These are phyloP conservation scores for Psilopsiagon aurifrons DNA, from an alignment of 2,113 vertebrate species.

Conservation along the genomic window DNA sequence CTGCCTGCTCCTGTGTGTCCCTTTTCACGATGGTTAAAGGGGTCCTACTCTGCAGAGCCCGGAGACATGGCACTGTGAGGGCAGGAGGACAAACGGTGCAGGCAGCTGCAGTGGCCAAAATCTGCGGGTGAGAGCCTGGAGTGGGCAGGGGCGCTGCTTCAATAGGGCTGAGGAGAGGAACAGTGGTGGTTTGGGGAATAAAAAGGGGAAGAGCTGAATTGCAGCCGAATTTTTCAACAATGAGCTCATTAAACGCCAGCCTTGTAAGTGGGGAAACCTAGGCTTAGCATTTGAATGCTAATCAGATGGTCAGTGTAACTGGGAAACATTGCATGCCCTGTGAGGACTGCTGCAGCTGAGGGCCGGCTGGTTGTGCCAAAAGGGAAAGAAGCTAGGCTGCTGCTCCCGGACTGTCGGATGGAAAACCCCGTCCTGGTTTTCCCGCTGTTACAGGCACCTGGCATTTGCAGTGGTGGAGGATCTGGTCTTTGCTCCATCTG, in stretches of 20 bases:
- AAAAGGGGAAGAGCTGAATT: conserved; percentile 17
- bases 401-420: rapidly evolving
- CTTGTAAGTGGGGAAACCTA: conserved; percentile 8
- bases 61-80: not conserved
- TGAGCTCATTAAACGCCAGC: conserved; percentile 15
- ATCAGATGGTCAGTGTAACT: conserved; percentile 27
- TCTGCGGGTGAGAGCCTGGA: not conserved
- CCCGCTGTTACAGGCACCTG: not conserved
- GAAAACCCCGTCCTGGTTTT: not conserved
- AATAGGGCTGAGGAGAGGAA: not conserved
- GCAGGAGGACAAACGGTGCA: not conserved
- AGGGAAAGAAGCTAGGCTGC: not conserved
- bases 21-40: not conserved
- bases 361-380: rapidly evolving
- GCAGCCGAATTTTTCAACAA: conserved; percentile 43
- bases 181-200: not conserved
- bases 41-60: not conserved
- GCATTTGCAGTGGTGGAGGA: not conserved
- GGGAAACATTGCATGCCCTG: not conserved
- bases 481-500: conserved; percentile 22
- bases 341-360: not conserved
- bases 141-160: not conserved
- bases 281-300: conserved; percentile 54
- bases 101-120: not conserved
- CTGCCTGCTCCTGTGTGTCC: rapidly evolving